Evolutionary conservation across 1,140 invertebrate species (phyloP), one percentile per base, ranked within the genome.

Genomic region (Luehdorfia chinensis): DNA sequence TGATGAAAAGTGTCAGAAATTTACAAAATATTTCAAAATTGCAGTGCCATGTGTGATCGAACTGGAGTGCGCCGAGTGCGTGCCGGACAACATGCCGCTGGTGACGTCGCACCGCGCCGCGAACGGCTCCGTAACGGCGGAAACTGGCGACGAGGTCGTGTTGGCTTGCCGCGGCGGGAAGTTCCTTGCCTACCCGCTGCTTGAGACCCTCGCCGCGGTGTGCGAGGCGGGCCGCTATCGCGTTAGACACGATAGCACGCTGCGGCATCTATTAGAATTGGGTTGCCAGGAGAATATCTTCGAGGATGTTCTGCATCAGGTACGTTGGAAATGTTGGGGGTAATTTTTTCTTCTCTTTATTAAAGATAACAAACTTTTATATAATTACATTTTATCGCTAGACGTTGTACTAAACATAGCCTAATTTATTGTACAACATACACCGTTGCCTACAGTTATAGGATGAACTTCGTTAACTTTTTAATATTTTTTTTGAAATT

Each of bases 271-370:
- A 37, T 66, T 79, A 33, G 78, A 87, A 25, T 58, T 87, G 7
- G 81, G 83, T 50, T 87, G 85, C 51, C 76, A 84, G 64, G 71
- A 78, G 50, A 69, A 71, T 57, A 50, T 83, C 23, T 84, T 76
- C 52, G 83, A 84, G 51, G 85, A 87, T 37, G 75, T 84, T 2
- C 47, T 76, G 47, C 85, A 87, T 32, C 19, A 64, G 55, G 75
- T 81, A 11, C 44, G 47, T 23, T 37, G 15, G 6, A 1, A 1
- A 31, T 4, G 1, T 4, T 6, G 5, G 5, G 7, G 8, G 1
- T 6, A 7, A 9, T 13, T 2, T 31, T 5, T 31, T 7, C 12
- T 5, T 1, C 15, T 31, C 12, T n/a, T n/a, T n/a, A n/a, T n/a
- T n/a, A n/a, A n/a, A n/a, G n/a, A n/a, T n/a, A n/a, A n/a, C n/a